These are phyloP conservation scores for Drosophila limbata DNA, from an alignment of 2,888 invertebrate genomes.

Conservation along the genomic window DNA sequence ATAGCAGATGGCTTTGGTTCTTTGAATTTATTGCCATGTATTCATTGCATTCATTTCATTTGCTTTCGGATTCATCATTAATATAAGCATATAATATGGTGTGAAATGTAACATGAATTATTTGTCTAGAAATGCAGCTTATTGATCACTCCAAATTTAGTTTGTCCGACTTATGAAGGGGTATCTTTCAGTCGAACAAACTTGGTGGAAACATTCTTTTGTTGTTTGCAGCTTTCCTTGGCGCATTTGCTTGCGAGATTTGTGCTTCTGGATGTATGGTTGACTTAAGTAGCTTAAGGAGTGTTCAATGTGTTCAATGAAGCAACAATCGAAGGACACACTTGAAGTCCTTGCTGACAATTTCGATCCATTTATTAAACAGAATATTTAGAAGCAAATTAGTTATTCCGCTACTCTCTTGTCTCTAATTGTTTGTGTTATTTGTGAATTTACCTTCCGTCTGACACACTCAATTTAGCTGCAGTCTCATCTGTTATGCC, in stretches of 20 bases:
- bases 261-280: constrained; percentile 13
- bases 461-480: constrained; percentile 22
- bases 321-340: background rate
- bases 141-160: no score
- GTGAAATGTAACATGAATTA: background rate
- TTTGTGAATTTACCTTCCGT: constrained; percentile 23
- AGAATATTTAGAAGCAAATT: background rate
- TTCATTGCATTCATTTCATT: no score
- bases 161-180: background rate
- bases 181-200: background rate
- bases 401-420: background rate
- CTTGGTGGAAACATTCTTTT: background rate
- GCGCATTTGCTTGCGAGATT: constrained; percentile 8
- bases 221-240: background rate
- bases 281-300: constrained; percentile 2
- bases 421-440: background rate
- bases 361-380: background rate
- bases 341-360: background rate
- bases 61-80: no score
- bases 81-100: background rate
- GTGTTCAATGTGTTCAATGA: constrained; percentile 1
- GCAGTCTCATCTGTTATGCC: constrained; percentile 28
- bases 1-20: background rate
- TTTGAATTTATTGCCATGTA: no score
- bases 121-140: background rate